A percentile compares a stretch with the other conserved stretches of the same genome.
Conservation (phyloP, 2,797 vertebrate species). For the Poecile montanus region DNA sequence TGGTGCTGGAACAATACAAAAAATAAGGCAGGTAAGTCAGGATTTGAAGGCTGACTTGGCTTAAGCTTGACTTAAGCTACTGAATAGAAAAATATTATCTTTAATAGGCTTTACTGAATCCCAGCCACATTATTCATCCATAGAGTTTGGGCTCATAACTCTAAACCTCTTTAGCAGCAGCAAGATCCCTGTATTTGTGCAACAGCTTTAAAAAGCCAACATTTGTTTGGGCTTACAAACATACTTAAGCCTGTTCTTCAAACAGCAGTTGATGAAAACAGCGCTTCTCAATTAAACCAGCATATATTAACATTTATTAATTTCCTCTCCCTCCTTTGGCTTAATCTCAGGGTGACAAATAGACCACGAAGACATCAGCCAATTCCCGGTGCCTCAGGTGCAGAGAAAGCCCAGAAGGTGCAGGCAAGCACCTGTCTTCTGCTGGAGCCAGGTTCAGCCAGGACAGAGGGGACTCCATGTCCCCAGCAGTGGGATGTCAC, state of each 20-base stretch:
- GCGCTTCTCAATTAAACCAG: conserved; percentile 47
- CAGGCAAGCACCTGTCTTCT: accelerated
- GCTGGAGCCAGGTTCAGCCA: neutral
- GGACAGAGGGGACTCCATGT: neutral
- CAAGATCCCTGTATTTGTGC: conserved; percentile 42
- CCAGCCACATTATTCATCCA: neutral
- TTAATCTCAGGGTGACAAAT: neutral
- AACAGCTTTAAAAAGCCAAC: conserved; percentile 61
- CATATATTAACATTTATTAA: conserved; percentile 61
- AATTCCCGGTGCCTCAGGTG: accelerated
- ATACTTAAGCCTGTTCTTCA: conserved; percentile 55
- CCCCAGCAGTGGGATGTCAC: neutral
- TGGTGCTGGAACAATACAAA: neutral
- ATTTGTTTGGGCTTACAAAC: conserved; percentile 62
- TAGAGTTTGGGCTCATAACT: conserved; percentile 11
- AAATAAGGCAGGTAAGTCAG: neutral
- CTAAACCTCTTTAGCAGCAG: conserved; percentile 33
- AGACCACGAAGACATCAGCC: neutral
- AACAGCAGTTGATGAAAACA: conserved; percentile 58
- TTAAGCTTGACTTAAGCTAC: neutral
- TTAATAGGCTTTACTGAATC: conserved; percentile 25
- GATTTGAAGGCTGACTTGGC: neutral
- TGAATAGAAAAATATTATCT: neutral
- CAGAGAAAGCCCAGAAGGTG: neutral
- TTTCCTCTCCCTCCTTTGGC: neutral